Evolutionary conservation across 2,888 invertebrate species (phyloP), one percentile per base, ranked within the genome.

Genomic region (Chloroclysta siterata): DNA sequence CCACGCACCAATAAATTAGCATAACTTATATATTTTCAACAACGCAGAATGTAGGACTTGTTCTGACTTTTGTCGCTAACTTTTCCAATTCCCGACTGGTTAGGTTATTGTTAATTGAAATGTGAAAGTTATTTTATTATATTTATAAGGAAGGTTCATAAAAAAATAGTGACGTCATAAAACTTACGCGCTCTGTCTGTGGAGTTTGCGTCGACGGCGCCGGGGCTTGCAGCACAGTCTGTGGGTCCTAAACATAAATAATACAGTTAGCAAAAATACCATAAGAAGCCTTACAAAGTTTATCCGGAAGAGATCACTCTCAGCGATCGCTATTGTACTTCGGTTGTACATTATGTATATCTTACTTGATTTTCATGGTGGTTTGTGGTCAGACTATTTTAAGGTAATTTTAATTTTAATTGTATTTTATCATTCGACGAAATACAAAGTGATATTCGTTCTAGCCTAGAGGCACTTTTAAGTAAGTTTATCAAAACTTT

Each of bases 151-250:
- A 60, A 51, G 14, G n/a, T 29, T 15, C 46, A 42, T 46, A 50
- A 28, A 41, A 42, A 14, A 6, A 0, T 22, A 1, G 22, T 7
- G 5, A 33, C 5, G 7, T 22, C 7, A 10, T 47, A 41, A 50
- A 41, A 53, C 89, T 87, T 75, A 93, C 93, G 69, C 91, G 78
- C 6, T 87, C 79, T 11, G 84, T 78, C 14, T 90, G 87, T 0
- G 83, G 86, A 70, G 41, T 83, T 82, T 60, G 87, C 72, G 58
- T 22, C 11, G 69, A 69, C 2, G 82, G 83, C 11, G 84, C 73
- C 13, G 87, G 87, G 0, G 87, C 83, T 67, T 89, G 92, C 62
- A 94, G 79, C 22, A 94, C 90, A 0, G 92, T 79, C 70, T 90
- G 93, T 42, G 93, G 94, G 71, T 94, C 92, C 95, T 95, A 82